These are phyloP conservation scores for Tetragonula carbonaria DNA, from an alignment of 2,888 invertebrate genomes.

Conservation along the genomic window DNA sequence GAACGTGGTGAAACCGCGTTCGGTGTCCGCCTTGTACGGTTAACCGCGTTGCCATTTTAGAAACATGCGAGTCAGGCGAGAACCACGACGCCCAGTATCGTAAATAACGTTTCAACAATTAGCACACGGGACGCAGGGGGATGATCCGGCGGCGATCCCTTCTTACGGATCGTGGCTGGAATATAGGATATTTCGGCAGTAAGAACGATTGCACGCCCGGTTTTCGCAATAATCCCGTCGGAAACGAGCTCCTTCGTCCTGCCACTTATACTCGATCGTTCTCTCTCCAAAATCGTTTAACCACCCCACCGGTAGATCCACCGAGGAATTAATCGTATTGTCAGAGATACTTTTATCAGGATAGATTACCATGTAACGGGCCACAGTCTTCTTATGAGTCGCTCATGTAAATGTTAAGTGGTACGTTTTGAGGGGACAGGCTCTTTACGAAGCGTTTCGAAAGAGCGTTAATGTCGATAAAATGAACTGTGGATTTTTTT, in stretches of 20 bases:
- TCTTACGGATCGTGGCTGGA: constrained; percentile 60
- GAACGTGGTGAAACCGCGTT: constrained; percentile 60
- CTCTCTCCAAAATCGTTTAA: constrained; percentile 7
- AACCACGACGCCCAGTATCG: constrained; percentile 62
- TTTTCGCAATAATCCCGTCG: constrained; percentile 19
- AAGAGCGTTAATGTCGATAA: background rate
- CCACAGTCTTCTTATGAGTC: background rate
- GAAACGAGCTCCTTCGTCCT: constrained; percentile 34
- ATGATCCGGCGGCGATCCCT: constrained; percentile 36
- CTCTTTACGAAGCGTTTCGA: no score
- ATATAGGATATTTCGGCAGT: constrained; percentile 71
- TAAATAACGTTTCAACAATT: constrained; percentile 76
- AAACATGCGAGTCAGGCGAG: constrained; percentile 64
- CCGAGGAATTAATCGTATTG: constrained; percentile 4
- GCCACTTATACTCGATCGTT: constrained; percentile 42
- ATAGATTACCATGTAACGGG: background rate
- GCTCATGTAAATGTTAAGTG: background rate
- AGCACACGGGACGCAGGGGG: constrained; percentile 61
- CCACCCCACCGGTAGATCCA: background rate
- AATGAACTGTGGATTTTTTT: background rate
- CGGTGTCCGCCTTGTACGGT: constrained; percentile 55
- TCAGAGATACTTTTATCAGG: background rate
- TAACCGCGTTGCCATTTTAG: constrained; percentile 68
- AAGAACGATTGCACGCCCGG: constrained; percentile 64
- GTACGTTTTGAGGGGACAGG: background rate